Percentiles rank a stretch among this genome's conserved stretches.
Conservation (phyloP, 2,888 invertebrate genomes). For the Euproctis similis region DNA sequence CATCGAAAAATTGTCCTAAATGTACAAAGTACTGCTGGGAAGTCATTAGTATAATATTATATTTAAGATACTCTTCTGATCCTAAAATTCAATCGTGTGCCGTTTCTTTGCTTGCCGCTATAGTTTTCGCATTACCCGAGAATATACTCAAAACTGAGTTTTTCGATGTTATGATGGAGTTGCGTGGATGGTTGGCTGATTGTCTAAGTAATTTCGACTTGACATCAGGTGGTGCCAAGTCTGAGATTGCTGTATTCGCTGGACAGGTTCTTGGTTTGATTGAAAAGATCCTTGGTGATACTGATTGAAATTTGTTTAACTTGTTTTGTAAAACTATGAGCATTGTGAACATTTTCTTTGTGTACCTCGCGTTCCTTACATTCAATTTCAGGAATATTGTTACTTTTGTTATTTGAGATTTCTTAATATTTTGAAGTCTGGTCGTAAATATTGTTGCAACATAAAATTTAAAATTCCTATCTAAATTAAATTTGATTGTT, state of each 20-base stretch:
- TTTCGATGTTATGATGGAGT: conserved; percentile 77
- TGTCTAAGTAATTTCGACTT: conserved; percentile 68
- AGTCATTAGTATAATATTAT: conserved; percentile 79
- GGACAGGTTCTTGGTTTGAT: conserved; percentile 76
- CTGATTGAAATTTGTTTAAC: conserved; percentile 9
- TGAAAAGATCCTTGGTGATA: conserved; percentile 51
- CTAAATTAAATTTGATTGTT: too few relatives aligned
- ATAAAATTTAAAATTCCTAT: too few relatives aligned
- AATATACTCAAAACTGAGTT: conserved; percentile 76
- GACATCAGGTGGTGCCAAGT: conserved; percentile 77
- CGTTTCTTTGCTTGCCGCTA: conserved; percentile 80
- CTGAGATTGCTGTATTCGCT: conserved; percentile 79
- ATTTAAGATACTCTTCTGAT: conserved; percentile 80
- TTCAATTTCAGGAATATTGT: too few relatives aligned
- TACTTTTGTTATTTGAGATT: too few relatives aligned
- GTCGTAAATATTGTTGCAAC: too few relatives aligned
- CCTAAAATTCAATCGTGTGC: conserved; percentile 79
- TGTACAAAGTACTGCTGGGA: conserved; percentile 81
- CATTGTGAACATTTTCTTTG: too few relatives aligned
- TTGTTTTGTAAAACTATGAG: too few relatives aligned
- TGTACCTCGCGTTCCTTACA: too few relatives aligned
- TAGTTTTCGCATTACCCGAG: conserved; percentile 77
- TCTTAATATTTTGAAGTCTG: too few relatives aligned
- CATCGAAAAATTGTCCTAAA: conserved; percentile 80
- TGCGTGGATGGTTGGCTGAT: conserved; percentile 80